Conservation (phyloP, 2,888 invertebrate species). For the Hybos culiciformis region DNA sequence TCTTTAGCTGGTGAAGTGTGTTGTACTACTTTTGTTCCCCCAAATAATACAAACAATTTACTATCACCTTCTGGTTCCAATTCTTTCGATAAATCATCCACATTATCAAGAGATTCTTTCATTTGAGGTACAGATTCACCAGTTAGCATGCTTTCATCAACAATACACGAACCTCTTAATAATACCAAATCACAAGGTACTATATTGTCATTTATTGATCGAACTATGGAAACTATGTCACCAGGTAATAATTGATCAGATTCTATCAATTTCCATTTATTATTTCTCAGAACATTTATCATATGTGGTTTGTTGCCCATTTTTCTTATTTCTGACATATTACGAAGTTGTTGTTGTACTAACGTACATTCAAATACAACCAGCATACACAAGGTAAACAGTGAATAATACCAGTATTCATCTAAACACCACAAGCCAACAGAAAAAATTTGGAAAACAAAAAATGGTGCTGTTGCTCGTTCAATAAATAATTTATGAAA, state of each 20-base stretch:
- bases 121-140: slow-evolving; percentile 99
- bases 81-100: slow-evolving; percentile 45
- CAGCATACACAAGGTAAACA: slow-evolving; percentile 92
- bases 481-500: slow-evolving; percentile 95
- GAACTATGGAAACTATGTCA: slow-evolving; percentile 86
- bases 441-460: slow-evolving; percentile 99
- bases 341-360: slow-evolving; percentile 92
- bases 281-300: slow-evolving; percentile 78
- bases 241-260: slow-evolving; percentile 89
- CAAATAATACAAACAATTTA: slow-evolving; percentile 85
- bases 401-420: slow-evolving; percentile 96
- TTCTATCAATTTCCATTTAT: slow-evolving; percentile 74
- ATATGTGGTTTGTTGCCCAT: slow-evolving; percentile 97
- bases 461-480: slow-evolving; percentile 97
- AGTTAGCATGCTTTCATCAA: slow-evolving; percentile 98
- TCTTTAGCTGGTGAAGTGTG: slow-evolving; percentile 87
- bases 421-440: slow-evolving; percentile 98
- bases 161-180: slow-evolving; percentile 89
- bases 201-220: slow-evolving; percentile 77
- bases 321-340: slow-evolving; percentile 97
- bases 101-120: slow-evolving; percentile 87
- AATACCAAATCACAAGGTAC: slow-evolving; percentile 95
- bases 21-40: slow-evolving; percentile 97
- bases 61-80: slow-evolving; percentile 79
- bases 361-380: slow-evolving; percentile 94